Conservation (phyloP, 1,140 invertebrate genomes). For the Belonocnema kinseyi region DNA sequence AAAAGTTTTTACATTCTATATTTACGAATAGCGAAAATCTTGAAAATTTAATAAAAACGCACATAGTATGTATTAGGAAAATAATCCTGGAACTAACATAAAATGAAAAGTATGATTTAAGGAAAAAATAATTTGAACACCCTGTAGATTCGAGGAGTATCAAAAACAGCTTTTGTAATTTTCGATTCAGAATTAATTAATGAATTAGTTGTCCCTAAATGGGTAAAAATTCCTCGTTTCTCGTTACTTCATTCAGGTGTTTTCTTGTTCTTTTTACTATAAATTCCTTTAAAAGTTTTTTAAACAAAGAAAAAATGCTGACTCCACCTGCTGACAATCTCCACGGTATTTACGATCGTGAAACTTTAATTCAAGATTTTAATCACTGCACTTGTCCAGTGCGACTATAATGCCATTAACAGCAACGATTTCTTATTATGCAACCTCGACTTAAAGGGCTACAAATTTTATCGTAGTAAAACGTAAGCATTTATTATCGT, state of each 20-base stretch:
- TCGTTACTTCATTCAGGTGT: neutral
- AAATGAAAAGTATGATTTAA: no score
- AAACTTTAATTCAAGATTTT: slow-evolving; percentile 44
- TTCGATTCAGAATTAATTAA: neutral
- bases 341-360: slow-evolving; percentile 29
- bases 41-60: no score
- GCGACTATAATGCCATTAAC: slow-evolving; percentile 48
- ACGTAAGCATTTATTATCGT: slow-evolving; percentile 37
- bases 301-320: slow-evolving; percentile 10
- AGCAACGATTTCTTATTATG: slow-evolving; percentile 45
- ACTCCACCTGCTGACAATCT: slow-evolving; percentile 33
- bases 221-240: no score
- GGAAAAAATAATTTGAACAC: no score
- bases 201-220: no score
- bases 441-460: slow-evolving; percentile 38
- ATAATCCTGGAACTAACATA: no score
- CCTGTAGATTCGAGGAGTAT: neutral
- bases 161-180: neutral
- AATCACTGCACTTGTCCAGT: slow-evolving; percentile 33
- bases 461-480: slow-evolving; percentile 40
- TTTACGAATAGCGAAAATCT: no score
- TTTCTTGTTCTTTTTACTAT: neutral
- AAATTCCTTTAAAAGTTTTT: slow-evolving; percentile 19
- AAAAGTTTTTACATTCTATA: no score
- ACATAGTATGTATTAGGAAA: no score